Percentiles rank a stretch among this genome's conserved stretches.
Conservation (phyloP, 2,113 vertebrate genomes). For the Machaerirhynchus nigripectus region DNA sequence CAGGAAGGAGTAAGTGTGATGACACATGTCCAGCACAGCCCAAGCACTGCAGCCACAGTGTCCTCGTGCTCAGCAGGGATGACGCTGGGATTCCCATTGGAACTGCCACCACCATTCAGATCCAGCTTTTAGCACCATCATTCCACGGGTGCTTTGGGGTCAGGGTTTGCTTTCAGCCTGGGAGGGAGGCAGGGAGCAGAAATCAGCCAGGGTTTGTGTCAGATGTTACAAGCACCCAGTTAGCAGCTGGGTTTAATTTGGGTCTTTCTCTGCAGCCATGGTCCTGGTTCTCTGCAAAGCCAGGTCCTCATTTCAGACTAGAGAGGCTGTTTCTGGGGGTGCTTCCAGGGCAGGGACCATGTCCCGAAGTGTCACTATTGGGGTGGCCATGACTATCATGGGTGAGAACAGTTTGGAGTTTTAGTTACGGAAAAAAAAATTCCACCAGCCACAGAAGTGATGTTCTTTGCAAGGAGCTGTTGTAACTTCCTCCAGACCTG, state of each 20-base stretch:
- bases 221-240: background rate
- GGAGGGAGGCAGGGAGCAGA: background rate
- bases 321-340: background rate
- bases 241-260: background rate
- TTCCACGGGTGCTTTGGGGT: background rate
- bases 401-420: too few relatives aligned
- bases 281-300: background rate
- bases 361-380: background rate
- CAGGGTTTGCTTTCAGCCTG: accelerated
- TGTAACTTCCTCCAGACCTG: too few relatives aligned
- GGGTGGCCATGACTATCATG: too few relatives aligned
- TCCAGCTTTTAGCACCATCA: background rate
- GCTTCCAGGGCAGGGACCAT: background rate
- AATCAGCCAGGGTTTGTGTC: background rate
- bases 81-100: background rate
- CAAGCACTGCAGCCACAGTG: background rate
- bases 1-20: background rate
- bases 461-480: too few relatives aligned
- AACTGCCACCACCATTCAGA: background rate
- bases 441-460: too few relatives aligned
- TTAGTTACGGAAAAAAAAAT: too few relatives aligned
- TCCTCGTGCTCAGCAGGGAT: background rate
- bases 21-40: background rate
- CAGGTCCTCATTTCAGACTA: background rate
- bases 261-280: background rate